These are phyloP conservation scores for Indri indri DNA, from an alignment of 2,113 vertebrate species.

Conservation along the genomic window DNA sequence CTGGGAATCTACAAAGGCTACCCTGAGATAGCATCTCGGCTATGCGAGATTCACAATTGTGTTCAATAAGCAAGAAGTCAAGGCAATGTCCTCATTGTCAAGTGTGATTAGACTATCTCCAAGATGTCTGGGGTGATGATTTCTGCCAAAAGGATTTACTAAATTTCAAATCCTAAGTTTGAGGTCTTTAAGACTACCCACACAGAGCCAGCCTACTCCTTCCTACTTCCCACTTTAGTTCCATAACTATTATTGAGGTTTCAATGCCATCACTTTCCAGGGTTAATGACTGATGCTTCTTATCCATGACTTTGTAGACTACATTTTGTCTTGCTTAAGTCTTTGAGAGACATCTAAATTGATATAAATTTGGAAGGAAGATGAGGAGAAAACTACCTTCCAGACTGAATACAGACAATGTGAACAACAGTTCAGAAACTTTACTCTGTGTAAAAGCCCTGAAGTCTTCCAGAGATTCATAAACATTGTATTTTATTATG, in stretches of 20 bases:
- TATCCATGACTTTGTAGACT: neutral
- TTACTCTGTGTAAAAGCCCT: neutral
- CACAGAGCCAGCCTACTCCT: neutral
- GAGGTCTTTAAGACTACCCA: slow-evolving; percentile 10
- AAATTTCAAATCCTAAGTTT: slow-evolving; percentile 8
- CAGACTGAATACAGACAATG: neutral
- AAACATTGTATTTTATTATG: slow-evolving; percentile 19
- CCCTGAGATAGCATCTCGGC: neutral
- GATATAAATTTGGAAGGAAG: neutral
- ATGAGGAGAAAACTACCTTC: slow-evolving; percentile 2
- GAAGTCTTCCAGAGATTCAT: neutral
- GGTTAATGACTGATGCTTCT: neutral
- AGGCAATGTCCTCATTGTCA: neutral
- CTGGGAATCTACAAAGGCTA: neutral
- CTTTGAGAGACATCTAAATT: neutral
- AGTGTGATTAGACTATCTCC: neutral
- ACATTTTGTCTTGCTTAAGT: neutral
- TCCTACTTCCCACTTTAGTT: neutral
- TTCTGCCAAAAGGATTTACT: slow-evolving; percentile 24
- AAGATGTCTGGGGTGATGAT: neutral
- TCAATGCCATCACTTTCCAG: neutral
- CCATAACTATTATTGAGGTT: neutral
- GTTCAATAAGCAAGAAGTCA: neutral
- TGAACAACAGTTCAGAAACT: neutral
- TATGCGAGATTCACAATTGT: neutral